A percentile compares a stretch with the other conserved stretches of the same genome.
phyloP scores from a whole-genome alignment of 2,113 vertebrate species.

The Pogonocichla stellata region DNA sequence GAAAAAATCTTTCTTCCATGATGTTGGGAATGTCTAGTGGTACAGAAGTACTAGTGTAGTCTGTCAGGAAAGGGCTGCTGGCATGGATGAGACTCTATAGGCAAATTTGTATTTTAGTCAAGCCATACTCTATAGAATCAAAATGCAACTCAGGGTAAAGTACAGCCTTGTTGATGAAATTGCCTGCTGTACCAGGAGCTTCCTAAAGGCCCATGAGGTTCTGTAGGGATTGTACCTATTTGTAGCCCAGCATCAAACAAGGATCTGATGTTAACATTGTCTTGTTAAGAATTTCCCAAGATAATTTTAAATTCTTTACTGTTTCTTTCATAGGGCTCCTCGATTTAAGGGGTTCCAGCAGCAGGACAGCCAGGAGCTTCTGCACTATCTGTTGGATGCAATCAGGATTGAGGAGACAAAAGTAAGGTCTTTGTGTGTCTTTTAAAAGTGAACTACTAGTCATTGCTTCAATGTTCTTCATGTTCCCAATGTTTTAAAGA shows the following conservation, averaged over 20 bases:
- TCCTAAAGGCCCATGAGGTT: neutral
- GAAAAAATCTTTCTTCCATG: neutral
- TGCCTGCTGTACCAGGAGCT: neutral
- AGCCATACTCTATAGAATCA: neutral
- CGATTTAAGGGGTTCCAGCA: conserved; percentile 98
- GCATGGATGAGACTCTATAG: neutral
- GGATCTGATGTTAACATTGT: neutral
- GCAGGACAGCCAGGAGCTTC: conserved; percentile 96
- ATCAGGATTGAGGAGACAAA: conserved; percentile 96
- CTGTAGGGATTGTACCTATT: neutral
- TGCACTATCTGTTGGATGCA: conserved; percentile 93
- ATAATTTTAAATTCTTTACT: neutral
- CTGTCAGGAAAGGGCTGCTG: neutral
- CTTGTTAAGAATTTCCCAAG: neutral
- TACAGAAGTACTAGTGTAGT: neutral
- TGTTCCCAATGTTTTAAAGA: neutral
- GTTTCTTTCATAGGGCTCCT: conserved; percentile 80
- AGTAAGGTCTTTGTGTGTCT: conserved; percentile 69
- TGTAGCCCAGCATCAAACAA: neutral
- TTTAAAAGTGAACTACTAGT: neutral
- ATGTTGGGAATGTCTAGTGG: neutral
- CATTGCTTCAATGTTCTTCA: neutral
- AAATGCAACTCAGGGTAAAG: neutral
- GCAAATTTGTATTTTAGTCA: neutral
- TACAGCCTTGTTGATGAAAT: neutral